These are phyloP conservation scores for Seriola dumerili DNA, from an alignment of 2,113 vertebrate genomes.

Conservation along the genomic window DNA sequence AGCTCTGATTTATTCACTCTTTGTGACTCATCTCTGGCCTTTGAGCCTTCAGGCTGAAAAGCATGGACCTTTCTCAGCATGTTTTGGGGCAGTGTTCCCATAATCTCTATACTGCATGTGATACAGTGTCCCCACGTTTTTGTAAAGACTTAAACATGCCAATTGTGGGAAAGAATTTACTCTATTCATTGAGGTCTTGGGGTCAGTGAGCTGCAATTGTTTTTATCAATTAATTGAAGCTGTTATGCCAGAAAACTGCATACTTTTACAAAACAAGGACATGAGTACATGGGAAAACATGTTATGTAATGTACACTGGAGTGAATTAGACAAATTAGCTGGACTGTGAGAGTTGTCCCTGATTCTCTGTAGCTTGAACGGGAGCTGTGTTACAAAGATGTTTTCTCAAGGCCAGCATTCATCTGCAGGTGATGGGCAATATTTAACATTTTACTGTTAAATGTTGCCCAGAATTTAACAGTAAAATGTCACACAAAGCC, in stretches of 20 bases:
- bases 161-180: slow-evolving; percentile 77
- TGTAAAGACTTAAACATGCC: slow-evolving; percentile 39
- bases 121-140: slow-evolving; percentile 19
- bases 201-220: slow-evolving; percentile 52
- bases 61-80: slow-evolving; percentile 25
- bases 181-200: slow-evolving; percentile 50
- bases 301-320: slow-evolving; percentile 1
- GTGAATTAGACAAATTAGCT: slow-evolving; percentile 4
- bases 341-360: background rate
- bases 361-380: background rate
- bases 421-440: background rate
- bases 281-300: slow-evolving; percentile 44
- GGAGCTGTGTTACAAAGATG: background rate
- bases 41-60: slow-evolving; percentile 28
- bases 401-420: background rate
- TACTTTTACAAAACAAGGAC: slow-evolving; percentile 30
- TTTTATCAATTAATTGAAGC: slow-evolving; percentile 50
- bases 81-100: slow-evolving; percentile 36
- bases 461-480: background rate
- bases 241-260: slow-evolving; percentile 1
- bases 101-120: slow-evolving; percentile 20
- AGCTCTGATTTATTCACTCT: slow-evolving; percentile 16
- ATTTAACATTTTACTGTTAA: background rate
- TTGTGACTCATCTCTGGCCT: slow-evolving; percentile 26
- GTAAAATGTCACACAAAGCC: background rate